phyloP scores from a whole-genome alignment of 2,888 invertebrate genomes.

The Leucoptera coffeella region DNA sequence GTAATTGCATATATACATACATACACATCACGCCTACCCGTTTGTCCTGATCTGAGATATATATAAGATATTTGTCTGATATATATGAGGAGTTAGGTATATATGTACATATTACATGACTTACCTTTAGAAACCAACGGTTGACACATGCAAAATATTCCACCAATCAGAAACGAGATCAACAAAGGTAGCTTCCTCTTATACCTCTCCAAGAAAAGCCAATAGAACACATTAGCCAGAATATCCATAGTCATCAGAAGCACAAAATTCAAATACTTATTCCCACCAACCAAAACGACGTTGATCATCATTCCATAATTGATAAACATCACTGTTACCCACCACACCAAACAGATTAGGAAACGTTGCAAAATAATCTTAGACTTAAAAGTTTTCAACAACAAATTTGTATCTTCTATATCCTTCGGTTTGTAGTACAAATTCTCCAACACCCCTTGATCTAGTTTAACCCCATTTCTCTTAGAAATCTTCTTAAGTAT shows the following conservation, averaged over 20 bases:
- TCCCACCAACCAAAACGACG: slow-evolving; percentile 34
- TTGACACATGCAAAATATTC: slow-evolving; percentile 30
- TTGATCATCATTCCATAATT: slow-evolving; percentile 49
- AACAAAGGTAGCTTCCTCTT: slow-evolving; percentile 27
- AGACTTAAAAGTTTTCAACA: slow-evolving; percentile 32
- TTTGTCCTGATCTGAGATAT: too few relatives aligned
- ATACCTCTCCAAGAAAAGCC: slow-evolving; percentile 32
- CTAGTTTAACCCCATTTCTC: slow-evolving; percentile 21
- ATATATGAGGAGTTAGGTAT: too few relatives aligned
- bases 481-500: slow-evolving; percentile 32
- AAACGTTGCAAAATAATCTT: slow-evolving; percentile 36
- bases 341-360: slow-evolving; percentile 36
- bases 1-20: too few relatives aligned
- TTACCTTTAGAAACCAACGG: slow-evolving; percentile 34
- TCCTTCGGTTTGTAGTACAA: slow-evolving; percentile 25
- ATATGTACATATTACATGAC: too few relatives aligned
- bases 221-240: slow-evolving; percentile 36
- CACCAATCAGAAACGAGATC: slow-evolving; percentile 27
- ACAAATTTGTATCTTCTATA: slow-evolving; percentile 12
- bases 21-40: too few relatives aligned
- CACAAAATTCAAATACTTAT: slow-evolving; percentile 39
- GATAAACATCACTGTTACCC: slow-evolving; percentile 40
- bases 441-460: slow-evolving; percentile 17
- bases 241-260: slow-evolving; percentile 38
- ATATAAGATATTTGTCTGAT: too few relatives aligned